Conservation (phyloP, 2,113 vertebrate species). For the Gavialis gangeticus region DNA sequence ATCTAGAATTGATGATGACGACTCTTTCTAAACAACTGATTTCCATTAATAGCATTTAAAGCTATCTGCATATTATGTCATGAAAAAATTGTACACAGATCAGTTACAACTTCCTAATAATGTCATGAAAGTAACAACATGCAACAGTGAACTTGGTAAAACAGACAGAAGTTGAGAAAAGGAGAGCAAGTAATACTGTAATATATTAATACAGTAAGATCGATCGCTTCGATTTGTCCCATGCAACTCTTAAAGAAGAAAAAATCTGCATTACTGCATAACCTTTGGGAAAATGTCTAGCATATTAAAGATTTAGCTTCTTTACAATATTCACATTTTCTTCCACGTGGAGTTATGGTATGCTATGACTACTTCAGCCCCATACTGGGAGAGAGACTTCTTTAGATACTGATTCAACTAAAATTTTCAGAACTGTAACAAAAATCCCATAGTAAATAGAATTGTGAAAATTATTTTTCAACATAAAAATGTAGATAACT, state of each 20-base stretch:
- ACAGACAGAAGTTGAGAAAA: neutral
- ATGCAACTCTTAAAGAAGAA: neutral
- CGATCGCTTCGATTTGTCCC: neutral
- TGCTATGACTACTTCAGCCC: neutral
- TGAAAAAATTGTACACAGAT: constrained; percentile 4
- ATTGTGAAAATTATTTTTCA: too few relatives aligned
- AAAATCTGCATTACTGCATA: too few relatives aligned
- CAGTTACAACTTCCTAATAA: neutral
- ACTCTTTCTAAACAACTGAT: neutral
- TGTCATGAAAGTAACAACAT: neutral
- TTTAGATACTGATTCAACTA: neutral
- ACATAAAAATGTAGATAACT: too few relatives aligned
- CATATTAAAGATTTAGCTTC: too few relatives aligned
- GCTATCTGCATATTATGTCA: constrained; percentile 13
- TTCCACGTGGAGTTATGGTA: neutral
- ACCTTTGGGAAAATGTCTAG: too few relatives aligned
- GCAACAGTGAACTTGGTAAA: neutral
- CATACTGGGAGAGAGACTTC: neutral
- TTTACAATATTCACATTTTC: too few relatives aligned
- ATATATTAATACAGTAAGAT: neutral
- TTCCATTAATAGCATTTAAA: constrained; percentile 42
- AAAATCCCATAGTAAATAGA: too few relatives aligned
- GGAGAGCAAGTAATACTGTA: neutral
- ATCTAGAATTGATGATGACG: neutral
- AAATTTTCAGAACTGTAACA: neutral